phyloP scores from a whole-genome alignment of 2,797 vertebrate genomes.

The Kryptolebias ocellatus region DNA sequence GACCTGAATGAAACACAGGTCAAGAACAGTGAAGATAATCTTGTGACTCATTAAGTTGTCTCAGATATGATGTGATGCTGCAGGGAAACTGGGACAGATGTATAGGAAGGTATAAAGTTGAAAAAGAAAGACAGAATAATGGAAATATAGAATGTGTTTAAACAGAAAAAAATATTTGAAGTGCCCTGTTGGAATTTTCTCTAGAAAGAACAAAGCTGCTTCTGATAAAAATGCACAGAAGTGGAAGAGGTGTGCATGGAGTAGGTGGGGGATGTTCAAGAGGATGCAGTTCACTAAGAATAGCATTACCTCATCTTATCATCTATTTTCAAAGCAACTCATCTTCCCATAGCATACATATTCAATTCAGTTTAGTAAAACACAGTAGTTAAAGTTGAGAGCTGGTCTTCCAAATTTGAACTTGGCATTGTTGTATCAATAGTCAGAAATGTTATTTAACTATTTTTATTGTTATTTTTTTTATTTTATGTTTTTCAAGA shows the following conservation, averaged over 20 bases:
- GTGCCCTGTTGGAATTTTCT: slow-evolving; percentile 39
- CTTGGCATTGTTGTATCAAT: slow-evolving; percentile 46
- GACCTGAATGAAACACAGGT: slow-evolving; percentile 66
- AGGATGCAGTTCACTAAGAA: slow-evolving; percentile 29
- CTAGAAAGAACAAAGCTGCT: slow-evolving; percentile 24
- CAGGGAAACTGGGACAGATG: not conserved
- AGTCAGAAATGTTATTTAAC: no score
- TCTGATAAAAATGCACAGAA: not conserved
- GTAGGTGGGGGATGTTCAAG: not conserved
- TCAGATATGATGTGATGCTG: slow-evolving; percentile 65
- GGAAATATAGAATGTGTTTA: slow-evolving; percentile 50
- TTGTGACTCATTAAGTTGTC: slow-evolving; percentile 59
- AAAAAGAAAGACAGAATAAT: slow-evolving; percentile 8
- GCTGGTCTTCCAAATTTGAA: slow-evolving; percentile 31
- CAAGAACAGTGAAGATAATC: slow-evolving; percentile 65
- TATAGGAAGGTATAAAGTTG: not conserved
- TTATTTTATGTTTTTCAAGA: no score
- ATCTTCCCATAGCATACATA: slow-evolving; percentile 23
- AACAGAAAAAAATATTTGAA: slow-evolving; percentile 28
- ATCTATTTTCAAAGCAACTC: slow-evolving; percentile 37
- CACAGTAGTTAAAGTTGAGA: slow-evolving; percentile 12
- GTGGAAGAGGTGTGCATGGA: no score
- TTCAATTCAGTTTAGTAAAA: slow-evolving; percentile 2
- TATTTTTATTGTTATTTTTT: no score
- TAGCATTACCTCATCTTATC: not conserved